These are phyloP conservation scores for Atherinosoma microstoma DNA, from an alignment of 2,797 vertebrate species.

Conservation along the genomic window DNA sequence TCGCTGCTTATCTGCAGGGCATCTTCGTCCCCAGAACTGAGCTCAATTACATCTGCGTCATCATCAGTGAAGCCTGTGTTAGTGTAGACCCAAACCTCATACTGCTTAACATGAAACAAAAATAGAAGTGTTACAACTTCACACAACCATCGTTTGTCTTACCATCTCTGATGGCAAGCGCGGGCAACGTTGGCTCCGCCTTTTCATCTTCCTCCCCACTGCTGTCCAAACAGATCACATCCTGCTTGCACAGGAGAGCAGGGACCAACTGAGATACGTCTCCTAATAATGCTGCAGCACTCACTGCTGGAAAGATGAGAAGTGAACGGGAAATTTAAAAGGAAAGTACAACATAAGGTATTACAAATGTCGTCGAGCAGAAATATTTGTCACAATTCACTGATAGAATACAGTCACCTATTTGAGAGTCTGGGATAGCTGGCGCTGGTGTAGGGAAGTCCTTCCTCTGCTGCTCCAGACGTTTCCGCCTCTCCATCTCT, in stretches of 20 bases:
- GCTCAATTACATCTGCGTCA: constrained; percentile 92
- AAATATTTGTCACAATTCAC: not conserved
- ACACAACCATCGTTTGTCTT: not conserved
- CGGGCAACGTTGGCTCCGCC: constrained; percentile 54
- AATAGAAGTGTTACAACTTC: constrained; percentile 1
- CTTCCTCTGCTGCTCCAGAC: constrained; percentile 96
- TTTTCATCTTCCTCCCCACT: constrained; percentile 89
- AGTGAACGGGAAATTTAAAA: constrained; percentile 14
- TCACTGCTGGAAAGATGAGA: constrained; percentile 74
- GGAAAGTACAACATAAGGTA: not conserved
- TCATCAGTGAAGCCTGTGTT: constrained; percentile 2
- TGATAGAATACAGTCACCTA: constrained; percentile 78
- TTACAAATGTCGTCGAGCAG: not conserved
- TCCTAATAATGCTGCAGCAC: constrained; percentile 86
- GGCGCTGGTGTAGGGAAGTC: constrained; percentile 88
- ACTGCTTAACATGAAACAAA: not conserved
- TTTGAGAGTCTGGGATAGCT: constrained; percentile 83
- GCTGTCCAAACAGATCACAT: constrained; percentile 97
- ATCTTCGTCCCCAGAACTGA: constrained; percentile 97
- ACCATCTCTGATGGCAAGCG: constrained; percentile 74
- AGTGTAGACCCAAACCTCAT: not conserved
- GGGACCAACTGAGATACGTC: constrained; percentile 87
- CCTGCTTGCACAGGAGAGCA: constrained; percentile 86
- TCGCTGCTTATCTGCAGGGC: constrained; percentile 93
- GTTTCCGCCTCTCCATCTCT: constrained; percentile 94